Base-by-base conservation (phyloP, 2,888 invertebrate genomes). In the Emmelina monodactyla region DNA sequence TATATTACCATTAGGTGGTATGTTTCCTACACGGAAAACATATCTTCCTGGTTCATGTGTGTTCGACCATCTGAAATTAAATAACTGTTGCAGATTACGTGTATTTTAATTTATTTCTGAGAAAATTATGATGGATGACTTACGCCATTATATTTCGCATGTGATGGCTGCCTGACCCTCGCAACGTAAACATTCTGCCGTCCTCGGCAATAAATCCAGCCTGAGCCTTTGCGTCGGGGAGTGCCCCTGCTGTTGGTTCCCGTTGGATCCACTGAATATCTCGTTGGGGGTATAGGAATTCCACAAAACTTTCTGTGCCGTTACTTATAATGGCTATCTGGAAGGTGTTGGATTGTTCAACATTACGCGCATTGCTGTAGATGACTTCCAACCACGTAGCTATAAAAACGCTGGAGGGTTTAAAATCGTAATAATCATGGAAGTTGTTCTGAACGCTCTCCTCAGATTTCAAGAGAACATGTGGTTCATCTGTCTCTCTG, bases 261-360 rank as follows among this genome's bases (percentile, higher is more conserved):
- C 89, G 90, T 61, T 92, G 90, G 34, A 94, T 86, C 98, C 98
- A 99, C 58, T 94, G 91, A 34, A 99, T 87, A 1, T 93, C 93
- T 39, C 88, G 84, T 48, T 90, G 88, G 1, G 93, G 91, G 65
- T 97, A 99, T 37, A 94, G 76, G 45, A 97, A 85, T 54, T 94
- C 88, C 0, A 88, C 91, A 59, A 90, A 98, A 2, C 91, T 90
- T 45, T 92, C 87, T 0, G 82, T 83, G 2, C 91, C 92, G 58
- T 94, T 87, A 29, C 87, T 86, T 12, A 86, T 86, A 4, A 82
- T 41, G 1, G 72, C 76, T 7, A 66, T 50, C 84, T 98, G 98
- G 69, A 89, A 97, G 16, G 92, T 95, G 68, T 97, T 97, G 36
- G 84, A 84, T 62, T 87, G 88, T 55, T 92, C 88, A 51, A 90